Percentiles rank a stretch among this genome's conserved stretches.
phyloP scores from a whole-genome alignment of 1,140 invertebrate species.

The Schlechtendalia chinensis region DNA sequence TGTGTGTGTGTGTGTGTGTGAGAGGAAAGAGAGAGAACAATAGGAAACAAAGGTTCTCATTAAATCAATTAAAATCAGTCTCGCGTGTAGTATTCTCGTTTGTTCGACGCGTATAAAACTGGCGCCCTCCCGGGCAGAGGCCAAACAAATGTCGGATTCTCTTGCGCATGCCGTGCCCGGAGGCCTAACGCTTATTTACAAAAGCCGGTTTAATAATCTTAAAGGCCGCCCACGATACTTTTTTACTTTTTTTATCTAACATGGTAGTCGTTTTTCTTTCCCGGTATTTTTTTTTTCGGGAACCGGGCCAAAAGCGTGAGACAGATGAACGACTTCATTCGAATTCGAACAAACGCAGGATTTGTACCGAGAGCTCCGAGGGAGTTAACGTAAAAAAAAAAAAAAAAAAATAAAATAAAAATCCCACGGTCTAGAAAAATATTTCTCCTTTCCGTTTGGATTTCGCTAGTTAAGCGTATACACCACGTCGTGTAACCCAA shows the following conservation, averaged over 20 bases:
- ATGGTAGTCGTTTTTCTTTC: slow-evolving; percentile 1
- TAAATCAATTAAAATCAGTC: not conserved
- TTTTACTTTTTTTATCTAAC: slow-evolving; percentile 4
- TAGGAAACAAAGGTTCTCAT: not conserved
- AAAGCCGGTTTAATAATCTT: slow-evolving; percentile 19
- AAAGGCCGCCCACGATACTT: not conserved
- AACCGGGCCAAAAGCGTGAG: not conserved
- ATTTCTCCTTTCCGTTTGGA: not conserved
- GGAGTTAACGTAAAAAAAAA: too few relatives aligned
- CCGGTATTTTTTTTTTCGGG: not conserved
- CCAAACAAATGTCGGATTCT: slow-evolving; percentile 19
- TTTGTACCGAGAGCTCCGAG: not conserved
- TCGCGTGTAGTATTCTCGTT: not conserved
- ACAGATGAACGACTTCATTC: not conserved
- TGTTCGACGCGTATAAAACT: not conserved
- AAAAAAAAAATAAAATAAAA: slow-evolving; percentile 4
- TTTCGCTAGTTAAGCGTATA: not conserved
- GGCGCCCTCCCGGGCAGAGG: not conserved
- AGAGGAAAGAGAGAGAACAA: too few relatives aligned
- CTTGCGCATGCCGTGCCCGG: not conserved
- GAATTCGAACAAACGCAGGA: not conserved
- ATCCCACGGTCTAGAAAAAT: not conserved
- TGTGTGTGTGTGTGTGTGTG: too few relatives aligned
- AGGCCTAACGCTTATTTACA: not conserved
- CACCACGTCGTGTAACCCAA: not conserved